Evolutionary conservation across 2,888 invertebrate species (phyloP).

Genomic region (Ectemnius lituratus): DNA sequence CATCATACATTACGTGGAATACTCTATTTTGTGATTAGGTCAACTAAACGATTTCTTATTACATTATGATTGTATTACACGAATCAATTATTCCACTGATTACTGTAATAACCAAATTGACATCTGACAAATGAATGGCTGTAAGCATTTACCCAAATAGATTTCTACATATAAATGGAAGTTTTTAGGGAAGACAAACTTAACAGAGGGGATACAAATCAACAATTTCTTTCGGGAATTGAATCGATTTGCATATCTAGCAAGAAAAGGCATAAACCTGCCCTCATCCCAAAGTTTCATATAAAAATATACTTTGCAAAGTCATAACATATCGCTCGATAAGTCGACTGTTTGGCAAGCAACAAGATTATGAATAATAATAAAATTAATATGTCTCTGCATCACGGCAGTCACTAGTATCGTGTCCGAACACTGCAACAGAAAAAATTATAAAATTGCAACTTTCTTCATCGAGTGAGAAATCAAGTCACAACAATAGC

Average conservation of each 20-base stretch:
- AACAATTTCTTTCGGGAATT: conserved; percentile 13
- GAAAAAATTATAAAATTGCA: conserved; percentile 30
- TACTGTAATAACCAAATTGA: conserved; percentile 38
- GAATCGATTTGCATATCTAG: conserved; percentile 30
- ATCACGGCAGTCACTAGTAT: conserved; percentile 91
- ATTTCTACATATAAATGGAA: no score
- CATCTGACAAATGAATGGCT: conserved; percentile 30
- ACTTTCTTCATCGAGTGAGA: no score
- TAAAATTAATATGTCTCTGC: conserved; percentile 86
- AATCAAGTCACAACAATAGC: not conserved
- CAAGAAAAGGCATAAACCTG: conserved; percentile 51
- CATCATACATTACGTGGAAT: conserved; percentile 23
- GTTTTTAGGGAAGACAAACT: conserved; percentile 10
- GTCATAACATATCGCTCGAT: conserved; percentile 52
- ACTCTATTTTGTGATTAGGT: conserved; percentile 23
- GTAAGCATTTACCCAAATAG: conserved; percentile 21
- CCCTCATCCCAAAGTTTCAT: conserved; percentile 40
- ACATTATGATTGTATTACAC: conserved; percentile 7
- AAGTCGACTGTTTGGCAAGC: conserved; percentile 50
- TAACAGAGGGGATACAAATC: conserved; percentile 34
- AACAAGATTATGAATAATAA: conserved; percentile 38
- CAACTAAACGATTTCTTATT: not conserved
- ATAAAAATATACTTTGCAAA: conserved; percentile 65
- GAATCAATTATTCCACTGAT: conserved; percentile 27
- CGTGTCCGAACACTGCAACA: conserved; percentile 92